Evolutionary conservation across 92 coral and sea anemone species (phyloP), one percentile per base, ranked within the genome.

Genomic region (Actinostola sp.): DNA sequence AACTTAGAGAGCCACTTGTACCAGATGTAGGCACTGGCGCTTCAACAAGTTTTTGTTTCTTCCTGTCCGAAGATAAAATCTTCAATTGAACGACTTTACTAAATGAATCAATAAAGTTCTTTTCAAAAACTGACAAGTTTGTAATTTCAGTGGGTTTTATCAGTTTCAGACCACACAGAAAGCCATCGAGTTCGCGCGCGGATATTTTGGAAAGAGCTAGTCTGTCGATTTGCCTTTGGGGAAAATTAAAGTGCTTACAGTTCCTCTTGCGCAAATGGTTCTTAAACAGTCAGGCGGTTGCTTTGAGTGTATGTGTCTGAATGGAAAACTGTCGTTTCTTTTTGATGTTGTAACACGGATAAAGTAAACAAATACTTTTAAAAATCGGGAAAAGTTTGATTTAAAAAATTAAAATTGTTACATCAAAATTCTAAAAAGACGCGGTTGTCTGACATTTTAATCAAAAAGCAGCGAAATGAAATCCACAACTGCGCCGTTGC

Each of bases 311-410:
- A 51, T 34, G n/a, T 21, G 21, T 75, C 58, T 25, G 45, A 44
- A 61, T 28, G 42, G 57, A 46, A 31, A 75, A 20, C 32, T 55
- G 65, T 33, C 72, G 77, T 28, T 75, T 75, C 81, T 64, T 63
- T n/a, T 53, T 63, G 72, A 64, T 75, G 56, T 21, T 29, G 27
- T 64, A 75, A 34, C n/a, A n/a, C 72, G 16, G 81, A 75, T 63
- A 63, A 53, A 54, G 63, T 75, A 65, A 75, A 75, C 81, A 75
- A 61, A 58, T 36, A 28, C 44, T 29, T 20, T 14, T 34, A 51
- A 53, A 56, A 27, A 50, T 32, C 65, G 5, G 10, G 12, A 35
- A 27, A 71, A 32, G 19, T 16, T 71, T 71, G 53, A 26, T 53
- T 24, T 55, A 34, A 29, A 71, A 16, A 20, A 50, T 24, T 15